Percentiles rank a stretch among this genome's conserved stretches.
Conservation (phyloP, 2,797 vertebrate genomes). For the Erithacus rubecula region DNA sequence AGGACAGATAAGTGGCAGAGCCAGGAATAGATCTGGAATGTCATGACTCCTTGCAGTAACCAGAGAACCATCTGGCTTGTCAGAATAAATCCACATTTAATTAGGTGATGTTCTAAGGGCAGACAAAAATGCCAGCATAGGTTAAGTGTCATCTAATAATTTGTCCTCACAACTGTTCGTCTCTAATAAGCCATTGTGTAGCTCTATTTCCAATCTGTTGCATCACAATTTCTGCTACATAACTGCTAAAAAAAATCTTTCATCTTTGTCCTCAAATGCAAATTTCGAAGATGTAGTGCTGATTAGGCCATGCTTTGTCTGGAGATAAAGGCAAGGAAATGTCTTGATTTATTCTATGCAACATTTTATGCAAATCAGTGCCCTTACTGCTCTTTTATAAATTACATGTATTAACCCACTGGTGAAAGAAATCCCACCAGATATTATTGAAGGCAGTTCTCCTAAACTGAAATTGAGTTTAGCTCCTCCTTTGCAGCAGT, state of each 20-base stretch:
- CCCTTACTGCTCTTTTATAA: background rate
- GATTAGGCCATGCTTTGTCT: background rate
- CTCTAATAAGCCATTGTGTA: background rate
- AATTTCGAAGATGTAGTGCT: background rate
- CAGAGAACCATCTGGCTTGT: conserved; percentile 42
- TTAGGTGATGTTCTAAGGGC: conserved; percentile 32
- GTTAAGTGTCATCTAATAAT: conserved; percentile 45
- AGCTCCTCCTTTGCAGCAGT: background rate
- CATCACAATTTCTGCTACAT: background rate
- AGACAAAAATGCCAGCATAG: conserved; percentile 22
- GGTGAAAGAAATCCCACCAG: background rate
- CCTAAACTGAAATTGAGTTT: background rate
- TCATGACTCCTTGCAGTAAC: background rate
- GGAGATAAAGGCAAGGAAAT: background rate
- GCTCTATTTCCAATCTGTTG: background rate
- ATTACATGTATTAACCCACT: background rate
- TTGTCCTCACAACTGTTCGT: conserved; percentile 10
- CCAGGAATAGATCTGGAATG: conserved; percentile 29
- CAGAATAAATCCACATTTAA: conserved; percentile 57
- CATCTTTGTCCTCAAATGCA: background rate
- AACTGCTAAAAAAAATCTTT: background rate
- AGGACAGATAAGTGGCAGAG: background rate
- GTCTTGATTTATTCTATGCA: background rate
- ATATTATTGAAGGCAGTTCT: background rate
- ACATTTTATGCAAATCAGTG: background rate